Base-by-base conservation (phyloP, 2,888 invertebrate species). In the Amiota communis region DNA sequence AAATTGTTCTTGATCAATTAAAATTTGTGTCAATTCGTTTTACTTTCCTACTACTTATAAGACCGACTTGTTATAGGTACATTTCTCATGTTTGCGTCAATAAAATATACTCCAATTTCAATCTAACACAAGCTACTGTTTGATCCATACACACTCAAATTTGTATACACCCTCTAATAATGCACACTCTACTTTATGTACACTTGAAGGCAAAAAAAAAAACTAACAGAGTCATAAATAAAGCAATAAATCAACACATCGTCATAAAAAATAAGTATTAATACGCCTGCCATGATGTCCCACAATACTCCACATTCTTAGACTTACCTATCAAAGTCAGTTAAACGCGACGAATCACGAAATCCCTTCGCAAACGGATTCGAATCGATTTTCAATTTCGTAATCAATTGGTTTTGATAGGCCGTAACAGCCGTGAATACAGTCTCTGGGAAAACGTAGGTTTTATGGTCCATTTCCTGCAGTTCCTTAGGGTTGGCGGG, bases 381-480 rank as follows among this genome's bases (percentile, higher is more conserved):
- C 92, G 97, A 97, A 93, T 98, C 98, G 90, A 98, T 98, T 93
- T 98, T 98, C 91, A 98, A 91, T 91, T 98, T 98, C 80, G 98
- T 98, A 90, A 98, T 98, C 93, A 98, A 93, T 92, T 99, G 99
- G 91, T 99, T 99, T 91, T 99, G 99, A 92, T 99, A 99, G 76
- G 99, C 99, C 75, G 99, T 99, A 82, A 99, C 99, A 74, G 98
- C 99, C 73, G 98, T 99, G 92, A 99, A 99, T 80, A 98, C 97
- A 72, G 98, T 97, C 91, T 99, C 98, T 12, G 98, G 97, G 91
- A 98, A 99, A 86, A 98, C 95, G 91, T 96, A 99, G 71, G 98
- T 98, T 90, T 97, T 95, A 92, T 96, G 97, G 89, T 97, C 96
- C 90, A 98, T 97, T 84, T 95, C 94, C 86, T 97, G 96, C 79